Evolutionary conservation across 2,113 vertebrate species (phyloP), one percentile per base, ranked within the genome.

Genomic region (Onychorhynchus coronatus): DNA sequence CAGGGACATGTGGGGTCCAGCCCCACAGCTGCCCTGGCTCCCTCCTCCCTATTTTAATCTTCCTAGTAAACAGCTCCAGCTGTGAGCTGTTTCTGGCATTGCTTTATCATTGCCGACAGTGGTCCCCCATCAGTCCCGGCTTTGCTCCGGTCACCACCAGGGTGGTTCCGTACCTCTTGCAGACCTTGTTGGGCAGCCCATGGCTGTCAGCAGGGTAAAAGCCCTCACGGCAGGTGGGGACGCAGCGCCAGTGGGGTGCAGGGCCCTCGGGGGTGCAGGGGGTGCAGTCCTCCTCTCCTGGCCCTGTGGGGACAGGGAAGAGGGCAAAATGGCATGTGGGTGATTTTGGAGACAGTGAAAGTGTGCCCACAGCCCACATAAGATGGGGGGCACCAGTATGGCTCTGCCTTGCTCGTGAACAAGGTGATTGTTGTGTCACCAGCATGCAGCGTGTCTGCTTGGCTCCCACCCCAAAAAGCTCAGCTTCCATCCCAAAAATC

Each of bases 171-270:
- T 97, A 99, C 99, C 98, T 99, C 91, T 98, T 98, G 91, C 99
- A 99, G 96, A 99, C 98, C 95, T 95, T 98, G 89, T 98, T 98
- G n/a, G 98, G 97, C 52, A 98, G 94, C 66, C 98, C 98, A 0
- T 97, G 97, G 87, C 97, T 96, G 66, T 98, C 95, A 2, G 98
- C 98, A 0, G 98, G 94, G 89, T 99, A 99, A 97, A 98, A 99
- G 20, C 99, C 99, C 56, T 98, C 98, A 0, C 94, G 89, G 49
- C 99, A 99, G 62, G 96, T 16, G 0, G 97, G 95, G 71, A 99
- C 98, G 10, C 99, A 99, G 67, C n/a, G 97, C 99, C 99, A 99
- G 84, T 99, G 98, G 83, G 98, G 97, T 85, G 98, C 97, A 46
- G 98, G 85, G 92, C 94, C 97, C 85, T 97, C 98, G 1, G 90